Conservation (phyloP, 2,113 vertebrate species). For the Hystrix brachyura region DNA sequence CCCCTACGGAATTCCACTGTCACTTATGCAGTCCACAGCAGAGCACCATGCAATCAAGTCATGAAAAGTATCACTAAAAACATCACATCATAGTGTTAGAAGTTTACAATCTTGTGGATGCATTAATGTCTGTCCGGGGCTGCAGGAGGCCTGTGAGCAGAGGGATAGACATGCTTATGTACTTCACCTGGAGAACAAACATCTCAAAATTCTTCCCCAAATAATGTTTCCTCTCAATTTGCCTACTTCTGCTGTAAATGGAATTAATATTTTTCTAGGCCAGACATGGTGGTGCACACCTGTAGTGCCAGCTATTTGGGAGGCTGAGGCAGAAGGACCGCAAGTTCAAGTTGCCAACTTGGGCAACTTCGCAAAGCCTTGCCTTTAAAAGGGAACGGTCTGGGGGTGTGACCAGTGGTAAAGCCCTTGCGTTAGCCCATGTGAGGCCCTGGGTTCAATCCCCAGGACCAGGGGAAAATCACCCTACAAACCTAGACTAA, state of each 20-base stretch:
- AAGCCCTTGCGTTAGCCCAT: neutral
- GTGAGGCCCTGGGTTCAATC: neutral
- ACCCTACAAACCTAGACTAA: neutral
- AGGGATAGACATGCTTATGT: neutral
- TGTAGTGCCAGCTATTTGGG: neutral
- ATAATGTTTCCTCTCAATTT: neutral
- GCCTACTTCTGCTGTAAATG: neutral
- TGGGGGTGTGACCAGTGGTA: neutral
- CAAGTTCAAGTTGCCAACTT: neutral
- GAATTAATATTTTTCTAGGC: slow-evolving; percentile 18
- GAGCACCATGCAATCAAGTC: neutral
- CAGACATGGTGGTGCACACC: neutral
- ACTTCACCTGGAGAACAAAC: neutral
- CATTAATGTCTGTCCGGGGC: neutral
- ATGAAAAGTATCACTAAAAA: neutral
- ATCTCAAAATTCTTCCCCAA: neutral
- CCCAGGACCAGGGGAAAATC: neutral
- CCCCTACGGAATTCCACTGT: neutral
- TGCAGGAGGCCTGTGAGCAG: neutral
- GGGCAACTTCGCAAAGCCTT: neutral
- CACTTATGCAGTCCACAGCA: neutral
- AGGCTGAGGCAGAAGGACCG: neutral
- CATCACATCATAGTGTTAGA: neutral
- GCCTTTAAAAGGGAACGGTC: neutral
- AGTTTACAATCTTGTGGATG: neutral